Evolutionary conservation across 1,140 invertebrate genomes (phyloP), one percentile per base, ranked within the genome.

Genomic region (Chironomus striatipennis): DNA sequence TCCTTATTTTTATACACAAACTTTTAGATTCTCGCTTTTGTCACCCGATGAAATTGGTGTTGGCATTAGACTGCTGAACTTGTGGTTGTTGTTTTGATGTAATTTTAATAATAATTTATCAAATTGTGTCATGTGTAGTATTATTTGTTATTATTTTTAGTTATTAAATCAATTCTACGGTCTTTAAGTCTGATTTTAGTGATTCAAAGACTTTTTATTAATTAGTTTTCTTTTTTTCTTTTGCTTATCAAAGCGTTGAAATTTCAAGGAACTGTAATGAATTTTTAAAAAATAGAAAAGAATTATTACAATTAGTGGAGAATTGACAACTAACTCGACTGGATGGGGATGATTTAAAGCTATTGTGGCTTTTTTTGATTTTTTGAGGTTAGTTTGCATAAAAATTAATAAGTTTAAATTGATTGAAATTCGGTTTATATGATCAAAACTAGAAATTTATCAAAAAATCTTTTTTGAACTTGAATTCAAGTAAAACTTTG

Each of bases 101-200:
- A 57, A n/a, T 57, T 12, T 12, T 57, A n/a, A n/a, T 57, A n/a
- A n/a, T n/a, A 57, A 57, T 15, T 12, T 57, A n/a, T n/a, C 47
- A 57, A 57, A 57, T 57, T n/a, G 47, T 57, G 47, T 57, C 47
- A 57, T 57, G 47, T 57, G n/a, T 57, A n/a, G 8, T 57, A n/a
- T 57, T 57, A 15, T 15, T 57, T 57, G 12, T 10, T 57, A 57
- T n/a, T 15, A 15, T n/a, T 57, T 57, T 57, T 15, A 5, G n/a
- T 57, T 57, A 15, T 15, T 57, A 12, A 57, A 57, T 57, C 47
- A n/a, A 57, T n/a, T 34, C 24, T 34, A 34, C 2, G 24, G 24
- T 34, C 24, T 34, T 34, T 34, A 34, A 34, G 1, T 34, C 24
- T 34, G 47, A 47, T n/a, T n/a, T 57, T 57, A 57, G 47, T 57